A percentile compares a stretch with the other conserved stretches of the same genome.
Evolutionary conservation across 2,888 invertebrate genomes (phyloP).

Genomic region (Colostygia pectinataria): DNA sequence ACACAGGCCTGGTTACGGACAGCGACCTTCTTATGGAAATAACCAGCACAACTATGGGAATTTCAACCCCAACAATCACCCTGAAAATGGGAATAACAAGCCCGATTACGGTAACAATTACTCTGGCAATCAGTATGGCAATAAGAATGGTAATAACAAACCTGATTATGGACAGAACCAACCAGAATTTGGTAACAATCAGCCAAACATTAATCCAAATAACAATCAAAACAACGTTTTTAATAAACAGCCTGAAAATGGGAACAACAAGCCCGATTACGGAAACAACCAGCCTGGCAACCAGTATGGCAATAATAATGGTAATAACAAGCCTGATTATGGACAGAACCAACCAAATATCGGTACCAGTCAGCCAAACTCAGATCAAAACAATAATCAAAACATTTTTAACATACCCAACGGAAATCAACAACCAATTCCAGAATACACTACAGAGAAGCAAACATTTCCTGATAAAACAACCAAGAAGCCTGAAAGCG

Average conservation of each 20-base stretch:
- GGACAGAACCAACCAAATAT: slow-evolving; percentile 15
- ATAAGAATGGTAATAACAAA: slow-evolving; percentile 10
- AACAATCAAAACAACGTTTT: slow-evolving; percentile 19
- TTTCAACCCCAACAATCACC: slow-evolving; percentile 14
- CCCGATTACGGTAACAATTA: slow-evolving; percentile 12
- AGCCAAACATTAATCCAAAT: slow-evolving; percentile 19
- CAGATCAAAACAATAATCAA: slow-evolving; percentile 16
- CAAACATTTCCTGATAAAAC: slow-evolving; percentile 30
- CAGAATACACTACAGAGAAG: slow-evolving; percentile 14
- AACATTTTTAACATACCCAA: slow-evolving; percentile 21
- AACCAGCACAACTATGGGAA: slow-evolving; percentile 20
- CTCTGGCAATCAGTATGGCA: slow-evolving; percentile 15
- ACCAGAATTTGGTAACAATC: slow-evolving; percentile 14
- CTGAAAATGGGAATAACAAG: slow-evolving; percentile 14
- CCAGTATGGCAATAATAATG: slow-evolving; percentile 17
- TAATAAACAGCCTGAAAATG: slow-evolving; percentile 15
- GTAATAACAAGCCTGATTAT: slow-evolving; percentile 20
- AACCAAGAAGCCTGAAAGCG: slow-evolving; percentile 50
- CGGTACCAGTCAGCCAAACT: slow-evolving; percentile 20
- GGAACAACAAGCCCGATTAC: slow-evolving; percentile 10
- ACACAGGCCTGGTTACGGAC: slow-evolving; percentile 1
- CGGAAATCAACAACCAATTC: slow-evolving; percentile 4
- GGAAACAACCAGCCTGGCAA: slow-evolving; percentile 15
- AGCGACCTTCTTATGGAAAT: slow-evolving; percentile 1
- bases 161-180: slow-evolving; percentile 9